phyloP scores from a whole-genome alignment of 1,140 invertebrate genomes.

The Oscheius sp. region DNA sequence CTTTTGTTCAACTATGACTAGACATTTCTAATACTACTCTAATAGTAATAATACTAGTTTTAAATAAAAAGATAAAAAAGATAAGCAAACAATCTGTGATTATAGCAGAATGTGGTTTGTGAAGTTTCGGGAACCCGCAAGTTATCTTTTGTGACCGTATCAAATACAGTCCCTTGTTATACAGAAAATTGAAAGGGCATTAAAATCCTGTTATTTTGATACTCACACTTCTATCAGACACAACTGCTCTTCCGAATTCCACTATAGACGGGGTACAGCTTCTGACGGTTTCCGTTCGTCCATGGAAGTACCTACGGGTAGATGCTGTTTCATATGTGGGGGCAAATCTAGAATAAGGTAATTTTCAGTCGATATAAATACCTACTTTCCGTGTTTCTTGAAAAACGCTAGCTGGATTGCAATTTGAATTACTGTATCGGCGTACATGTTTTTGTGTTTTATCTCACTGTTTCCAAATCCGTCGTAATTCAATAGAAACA shows the following conservation, averaged over 20 bases:
- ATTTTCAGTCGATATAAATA: not conserved
- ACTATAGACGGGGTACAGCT: conserved; percentile 60
- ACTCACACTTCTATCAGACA: too few species aligned
- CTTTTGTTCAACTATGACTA: too few species aligned
- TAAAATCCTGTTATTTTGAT: too few species aligned
- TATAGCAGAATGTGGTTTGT: too few species aligned
- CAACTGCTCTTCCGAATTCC: conserved; percentile 2
- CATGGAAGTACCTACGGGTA: conserved; percentile 64
- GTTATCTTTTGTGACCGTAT: too few species aligned
- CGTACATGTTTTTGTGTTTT: conserved; percentile 28
- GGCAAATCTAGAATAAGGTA: conserved; percentile 22
- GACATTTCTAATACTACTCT: too few species aligned
- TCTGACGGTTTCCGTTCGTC: conserved; percentile 65
- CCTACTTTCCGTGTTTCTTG: conserved; percentile 35
- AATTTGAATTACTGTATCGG: conserved; percentile 39
- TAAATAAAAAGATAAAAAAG: too few species aligned
- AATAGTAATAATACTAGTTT: too few species aligned
- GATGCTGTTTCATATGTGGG: conserved; percentile 65
- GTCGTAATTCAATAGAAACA: conserved; percentile 8
- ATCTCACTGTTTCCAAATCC: conserved; percentile 12
- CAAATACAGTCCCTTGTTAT: too few species aligned
- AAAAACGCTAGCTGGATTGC: conserved; percentile 36
- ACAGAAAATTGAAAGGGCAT: too few species aligned
- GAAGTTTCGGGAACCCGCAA: too few species aligned
- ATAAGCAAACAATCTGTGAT: too few species aligned